These are phyloP conservation scores for crab-eating macaque (Macaca fascicularis) DNA, from an alignment of 2,113 vertebrate genomes.

Conservation along the genomic window T2T-MFA8v1.1 NC_088391.1:91893501-91894000, in stretches of 20 bases:
- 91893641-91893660: not conserved
- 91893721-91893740: not conserved
- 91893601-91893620: not conserved
- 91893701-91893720: not conserved
- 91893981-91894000: not conserved
- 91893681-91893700: not conserved
- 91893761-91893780: not conserved
- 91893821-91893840: not conserved
- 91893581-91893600: not conserved
- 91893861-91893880: not conserved
- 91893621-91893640: not conserved
- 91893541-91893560: not conserved
- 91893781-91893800: not conserved
- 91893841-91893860: not conserved
- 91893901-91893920: not conserved
- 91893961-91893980: not conserved
- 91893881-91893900: not conserved
- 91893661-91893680: not conserved
- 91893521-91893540: not conserved
- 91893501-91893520: not conserved
- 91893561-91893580: not conserved
- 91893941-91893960: not conserved
- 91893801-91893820: not conserved
- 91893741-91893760: not conserved
- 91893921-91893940: not conserved